Evolutionary conservation across 2,113 vertebrate genomes (phyloP).

Genomic region (Ageneiosus marmoratus): DNA sequence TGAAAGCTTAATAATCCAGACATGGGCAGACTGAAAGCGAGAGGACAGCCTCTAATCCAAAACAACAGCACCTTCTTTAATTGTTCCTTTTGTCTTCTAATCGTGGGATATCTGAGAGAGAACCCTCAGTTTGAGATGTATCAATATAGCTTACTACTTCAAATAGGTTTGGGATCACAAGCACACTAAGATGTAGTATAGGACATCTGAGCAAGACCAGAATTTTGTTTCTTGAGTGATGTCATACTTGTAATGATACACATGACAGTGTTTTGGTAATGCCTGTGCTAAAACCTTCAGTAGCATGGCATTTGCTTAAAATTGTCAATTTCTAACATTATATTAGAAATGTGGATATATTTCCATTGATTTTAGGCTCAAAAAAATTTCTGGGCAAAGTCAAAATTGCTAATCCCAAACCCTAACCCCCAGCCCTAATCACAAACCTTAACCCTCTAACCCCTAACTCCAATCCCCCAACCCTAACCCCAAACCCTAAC

Average conservation of each 20-base stretch:
- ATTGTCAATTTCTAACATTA: not conserved
- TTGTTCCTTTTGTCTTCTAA: constrained; percentile 72
- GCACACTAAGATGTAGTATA: not conserved
- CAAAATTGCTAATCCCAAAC: not conserved
- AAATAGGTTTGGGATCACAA: constrained; percentile 47
- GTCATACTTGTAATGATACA: not conserved
- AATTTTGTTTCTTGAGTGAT: constrained; percentile 26
- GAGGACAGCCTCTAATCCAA: constrained; percentile 64
- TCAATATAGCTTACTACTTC: constrained; percentile 45
- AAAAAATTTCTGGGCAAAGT: not conserved
- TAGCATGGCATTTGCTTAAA: not conserved
- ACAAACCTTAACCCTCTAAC: too few species aligned
- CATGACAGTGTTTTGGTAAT: not conserved
- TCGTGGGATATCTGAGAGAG: constrained; percentile 67
- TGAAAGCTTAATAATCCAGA: constrained; percentile 83
- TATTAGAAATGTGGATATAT: not conserved
- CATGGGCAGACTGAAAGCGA: constrained; percentile 70
- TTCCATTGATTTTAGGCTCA: not conserved
- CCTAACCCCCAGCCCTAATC: not conserved
- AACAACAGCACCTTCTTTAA: constrained; percentile 74
- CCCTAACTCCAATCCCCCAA: too few species aligned
- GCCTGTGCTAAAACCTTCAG: not conserved
- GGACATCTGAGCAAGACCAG: constrained; percentile 1
- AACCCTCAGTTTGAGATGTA: constrained; percentile 62
- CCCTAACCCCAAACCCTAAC: too few species aligned